These are phyloP conservation scores for Cheiracanthium punctorium DNA, from an alignment of 2,888 invertebrate genomes.

Conservation along the genomic window DNA sequence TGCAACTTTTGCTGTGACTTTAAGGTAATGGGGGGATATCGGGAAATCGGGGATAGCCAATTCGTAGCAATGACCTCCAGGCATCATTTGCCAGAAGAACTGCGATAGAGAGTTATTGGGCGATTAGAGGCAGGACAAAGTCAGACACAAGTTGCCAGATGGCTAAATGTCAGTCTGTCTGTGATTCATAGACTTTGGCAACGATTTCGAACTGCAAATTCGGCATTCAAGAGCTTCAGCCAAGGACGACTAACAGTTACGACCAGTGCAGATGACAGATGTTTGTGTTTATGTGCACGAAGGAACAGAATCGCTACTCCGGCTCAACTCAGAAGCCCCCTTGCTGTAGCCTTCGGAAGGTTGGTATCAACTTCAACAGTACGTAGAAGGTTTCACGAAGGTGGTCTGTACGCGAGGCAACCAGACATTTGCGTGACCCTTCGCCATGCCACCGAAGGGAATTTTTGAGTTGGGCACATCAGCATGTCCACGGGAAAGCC, in stretches of 20 bases:
- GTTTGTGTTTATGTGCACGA: not conserved
- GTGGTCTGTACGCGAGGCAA: not conserved
- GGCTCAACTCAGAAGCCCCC: not conserved
- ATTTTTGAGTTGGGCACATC: not conserved
- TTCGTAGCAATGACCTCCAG: slow-evolving; percentile 8
- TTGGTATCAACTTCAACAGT: not conserved
- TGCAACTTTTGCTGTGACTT: not conserved
- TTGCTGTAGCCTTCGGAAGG: not conserved
- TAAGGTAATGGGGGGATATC: no score
- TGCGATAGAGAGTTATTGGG: not conserved
- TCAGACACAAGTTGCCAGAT: slow-evolving; percentile 5
- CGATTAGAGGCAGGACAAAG: slow-evolving; percentile 3
- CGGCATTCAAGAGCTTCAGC: not conserved
- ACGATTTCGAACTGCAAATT: not conserved
- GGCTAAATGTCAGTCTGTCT: not conserved
- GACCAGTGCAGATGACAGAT: not conserved
- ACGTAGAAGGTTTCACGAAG: slow-evolving; percentile 1
- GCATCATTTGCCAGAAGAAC: slow-evolving; percentile 21
- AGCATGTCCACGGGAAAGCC: not conserved
- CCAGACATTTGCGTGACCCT: not conserved
- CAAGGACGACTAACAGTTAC: not conserved
- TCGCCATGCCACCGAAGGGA: not conserved
- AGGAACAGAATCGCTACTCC: slow-evolving; percentile 1
- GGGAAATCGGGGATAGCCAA: slow-evolving; percentile 1
- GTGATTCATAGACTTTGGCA: slow-evolving; percentile 12